These are phyloP conservation scores for Drosophila mayri DNA, from an alignment of 1,140 invertebrate species.

Conservation along the genomic window DNA sequence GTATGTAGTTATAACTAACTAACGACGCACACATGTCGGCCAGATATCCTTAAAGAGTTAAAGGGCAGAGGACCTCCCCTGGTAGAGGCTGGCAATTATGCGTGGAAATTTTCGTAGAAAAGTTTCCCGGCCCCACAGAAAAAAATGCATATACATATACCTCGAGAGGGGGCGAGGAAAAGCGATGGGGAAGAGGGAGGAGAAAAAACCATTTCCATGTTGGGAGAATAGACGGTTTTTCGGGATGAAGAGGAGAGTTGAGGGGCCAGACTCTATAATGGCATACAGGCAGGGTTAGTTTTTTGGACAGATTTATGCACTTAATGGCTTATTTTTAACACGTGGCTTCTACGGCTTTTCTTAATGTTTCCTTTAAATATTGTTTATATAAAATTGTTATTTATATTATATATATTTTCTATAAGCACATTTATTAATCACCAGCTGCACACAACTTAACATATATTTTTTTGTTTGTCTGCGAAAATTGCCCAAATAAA, in stretches of 20 bases:
- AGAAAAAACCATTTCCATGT: conserved; percentile 69
- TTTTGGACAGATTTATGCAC: background rate
- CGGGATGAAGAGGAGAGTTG: background rate
- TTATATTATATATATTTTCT: no score
- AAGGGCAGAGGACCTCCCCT: background rate
- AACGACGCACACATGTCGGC: conserved; percentile 71
- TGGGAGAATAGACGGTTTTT: conserved; percentile 17
- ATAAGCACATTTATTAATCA: background rate
- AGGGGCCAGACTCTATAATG: conserved; percentile 1
- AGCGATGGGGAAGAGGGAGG: background rate
- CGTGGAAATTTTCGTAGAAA: conserved; percentile 63
- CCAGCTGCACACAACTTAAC: background rate
- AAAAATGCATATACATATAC: conserved; percentile 25
- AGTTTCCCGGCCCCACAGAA: conserved; percentile 17
- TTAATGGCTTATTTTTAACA: conserved; percentile 1
- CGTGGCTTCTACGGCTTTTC: background rate
- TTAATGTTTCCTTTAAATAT: background rate
- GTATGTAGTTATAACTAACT: conserved; percentile 83
- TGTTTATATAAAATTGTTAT: background rate
- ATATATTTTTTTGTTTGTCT: background rate
- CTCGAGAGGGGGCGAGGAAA: background rate
- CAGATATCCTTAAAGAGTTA: conserved; percentile 31
- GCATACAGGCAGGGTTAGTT: conserved; percentile 9
- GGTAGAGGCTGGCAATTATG: conserved; percentile 68
- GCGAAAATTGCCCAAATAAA: background rate